Base-by-base conservation (phyloP, 2,888 invertebrate genomes). In the Achlya flavicornis region DNA sequence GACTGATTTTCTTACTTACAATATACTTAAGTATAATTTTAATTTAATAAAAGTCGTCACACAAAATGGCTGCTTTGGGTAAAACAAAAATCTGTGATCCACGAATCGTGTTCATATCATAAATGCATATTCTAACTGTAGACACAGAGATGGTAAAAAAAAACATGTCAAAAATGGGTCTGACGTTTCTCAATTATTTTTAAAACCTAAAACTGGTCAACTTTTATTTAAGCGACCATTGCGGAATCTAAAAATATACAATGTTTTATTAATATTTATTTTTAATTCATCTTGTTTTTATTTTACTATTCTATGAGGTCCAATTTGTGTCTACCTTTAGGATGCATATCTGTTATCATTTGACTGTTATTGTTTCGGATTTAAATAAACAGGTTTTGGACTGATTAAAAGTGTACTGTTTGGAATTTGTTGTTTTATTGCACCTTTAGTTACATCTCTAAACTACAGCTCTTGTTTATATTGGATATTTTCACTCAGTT, bases 321-420 rank as follows among this genome's bases (percentile, higher is more conserved):
- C 4, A 46, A n/a, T 19, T 10, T 53, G 53, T 19, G 53, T 53
- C n/a, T 61, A 53, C 58, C 19, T 26, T 63, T 61, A 43, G 12
- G n/a, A 35, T 12, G 14, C 38, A 43, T 12, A 16, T 26, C 35
- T 46, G 59, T 66, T 64, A 63, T 62, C 68, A 73, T 79, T 82
- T 80, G 79, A 81, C 80, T 84, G 81, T 85, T 86, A 78, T 72
- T 64, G 71, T 70, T 80, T 81, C 77, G 75, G 68, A 77, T 75
- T 73, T 75, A 71, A 77, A 72, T 72, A 74, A 79, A 78, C 81
- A 73, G 80, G 76, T 80, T 84, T 85, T 84, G 67, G 85, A 85
- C 84, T 85, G 84, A 89, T 79, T 89, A 89, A 88, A 86, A 74
- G 79, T 84, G 80, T 86, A 84, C 81, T 78, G 81, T 85, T 86